Evolutionary conservation across 2,113 vertebrate genomes (phyloP).

Genomic region (Ptilonorhynchus violaceus): DNA sequence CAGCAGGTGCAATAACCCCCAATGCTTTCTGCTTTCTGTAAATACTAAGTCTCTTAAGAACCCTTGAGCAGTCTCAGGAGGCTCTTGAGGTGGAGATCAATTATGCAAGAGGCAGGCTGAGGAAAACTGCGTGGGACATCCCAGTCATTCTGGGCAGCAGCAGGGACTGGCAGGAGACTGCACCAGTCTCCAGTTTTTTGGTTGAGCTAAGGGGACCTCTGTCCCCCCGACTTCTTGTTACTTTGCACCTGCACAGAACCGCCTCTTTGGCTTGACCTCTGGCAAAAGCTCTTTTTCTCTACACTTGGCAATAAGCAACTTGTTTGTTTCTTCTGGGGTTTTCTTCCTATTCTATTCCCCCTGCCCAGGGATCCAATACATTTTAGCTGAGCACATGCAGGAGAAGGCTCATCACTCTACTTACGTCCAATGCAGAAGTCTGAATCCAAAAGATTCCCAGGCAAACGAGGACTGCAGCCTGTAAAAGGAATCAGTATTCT

Average conservation of each 20-base stretch:
- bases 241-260: background rate
- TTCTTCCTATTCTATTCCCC: background rate
- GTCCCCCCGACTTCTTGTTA: background rate
- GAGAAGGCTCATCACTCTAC: background rate
- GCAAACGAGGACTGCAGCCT: constrained; percentile 49
- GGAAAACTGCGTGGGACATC: background rate
- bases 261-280: background rate
- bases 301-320: background rate
- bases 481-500: constrained; percentile 1
- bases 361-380: background rate
- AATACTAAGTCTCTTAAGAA: background rate
- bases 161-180: background rate
- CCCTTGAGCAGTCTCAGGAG: background rate
- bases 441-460: constrained; percentile 56
- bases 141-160: background rate
- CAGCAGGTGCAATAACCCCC: background rate
- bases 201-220: background rate
- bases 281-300: background rate
- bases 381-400: background rate
- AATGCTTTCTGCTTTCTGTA: background rate
- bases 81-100: background rate
- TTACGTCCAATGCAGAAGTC: constrained; percentile 51
- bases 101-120: background rate
- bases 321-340: background rate
- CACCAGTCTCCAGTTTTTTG: background rate